Evolutionary conservation across 1,140 invertebrate species (phyloP).

Genomic region (Bombyx mori): DNA sequence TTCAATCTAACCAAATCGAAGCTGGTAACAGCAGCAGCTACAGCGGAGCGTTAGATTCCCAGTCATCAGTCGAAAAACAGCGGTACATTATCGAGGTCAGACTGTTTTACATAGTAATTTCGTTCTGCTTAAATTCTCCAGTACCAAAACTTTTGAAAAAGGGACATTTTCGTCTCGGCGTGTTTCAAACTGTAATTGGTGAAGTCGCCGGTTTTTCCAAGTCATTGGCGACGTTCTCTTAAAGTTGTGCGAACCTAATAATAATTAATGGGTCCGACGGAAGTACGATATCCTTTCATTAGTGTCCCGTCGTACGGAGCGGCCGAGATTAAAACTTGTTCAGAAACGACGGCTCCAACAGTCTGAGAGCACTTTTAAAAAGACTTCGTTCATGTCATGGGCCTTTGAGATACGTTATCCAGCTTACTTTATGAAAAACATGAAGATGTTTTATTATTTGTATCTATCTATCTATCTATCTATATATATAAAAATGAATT

Average conservation of each 20-base stretch:
- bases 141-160: no score
- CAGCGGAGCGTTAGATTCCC: no score
- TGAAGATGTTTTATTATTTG: not conserved
- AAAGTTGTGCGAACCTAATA: constrained; percentile 55
- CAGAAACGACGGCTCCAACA: constrained; percentile 30
- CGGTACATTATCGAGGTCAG: no score
- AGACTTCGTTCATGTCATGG: constrained; percentile 24
- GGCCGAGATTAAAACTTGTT: constrained; percentile 65
- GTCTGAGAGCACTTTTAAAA: constrained; percentile 32
- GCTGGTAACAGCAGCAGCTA: no score
- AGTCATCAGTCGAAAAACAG: no score
- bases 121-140: no score
- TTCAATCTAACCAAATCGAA: no score
- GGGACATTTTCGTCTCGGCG: not conserved
- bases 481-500: no score
- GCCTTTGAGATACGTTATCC: constrained; percentile 42
- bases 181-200: constrained; percentile 44
- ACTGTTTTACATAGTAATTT: no score
- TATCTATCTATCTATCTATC: not conserved
- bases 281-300: constrained; percentile 68
- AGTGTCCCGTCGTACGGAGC: constrained; percentile 39
- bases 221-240: constrained; percentile 42
- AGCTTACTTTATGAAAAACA: constrained; percentile 24
- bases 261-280: constrained; percentile 63
- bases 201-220: constrained; percentile 47